phyloP scores from a whole-genome alignment of 2,888 invertebrate genomes.

The Drosophila monieri region DNA sequence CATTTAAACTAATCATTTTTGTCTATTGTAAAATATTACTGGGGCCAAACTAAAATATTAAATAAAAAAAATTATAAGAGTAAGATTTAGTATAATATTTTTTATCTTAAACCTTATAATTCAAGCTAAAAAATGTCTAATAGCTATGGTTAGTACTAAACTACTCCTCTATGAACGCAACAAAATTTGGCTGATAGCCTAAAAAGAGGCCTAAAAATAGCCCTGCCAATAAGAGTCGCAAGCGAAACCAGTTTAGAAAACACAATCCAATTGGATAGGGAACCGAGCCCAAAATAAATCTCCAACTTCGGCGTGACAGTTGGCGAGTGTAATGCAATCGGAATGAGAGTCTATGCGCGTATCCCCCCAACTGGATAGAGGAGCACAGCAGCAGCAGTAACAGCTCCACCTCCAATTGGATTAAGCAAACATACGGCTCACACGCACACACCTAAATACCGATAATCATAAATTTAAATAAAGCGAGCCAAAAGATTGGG shows the following conservation, averaged over 20 bases:
- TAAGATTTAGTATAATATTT: background rate
- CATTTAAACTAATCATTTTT: too few species aligned
- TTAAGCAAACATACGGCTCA: conserved; percentile 47
- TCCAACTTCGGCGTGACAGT: conserved; percentile 44
- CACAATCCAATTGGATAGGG: conserved; percentile 73
- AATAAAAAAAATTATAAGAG: too few species aligned
- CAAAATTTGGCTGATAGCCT: background rate
- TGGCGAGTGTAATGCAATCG: conserved; percentile 40
- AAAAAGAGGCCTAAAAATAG: conserved; percentile 10
- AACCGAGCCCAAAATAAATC: conserved; percentile 22
- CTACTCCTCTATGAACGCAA: background rate
- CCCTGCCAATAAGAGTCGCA: conserved; percentile 52
- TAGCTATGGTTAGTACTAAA: too few species aligned
- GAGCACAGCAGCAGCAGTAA: conserved; percentile 58
- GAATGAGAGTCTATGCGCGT: conserved; percentile 43
- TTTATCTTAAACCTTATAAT: too few species aligned
- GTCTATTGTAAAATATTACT: too few species aligned
- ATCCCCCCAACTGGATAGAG: conserved; percentile 51
- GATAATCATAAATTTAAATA: conserved; percentile 78
- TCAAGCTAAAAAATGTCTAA: too few species aligned
- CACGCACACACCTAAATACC: conserved; percentile 19
- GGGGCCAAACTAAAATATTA: too few species aligned
- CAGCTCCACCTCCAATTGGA: conserved; percentile 78
- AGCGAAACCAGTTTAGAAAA: conserved; percentile 62
- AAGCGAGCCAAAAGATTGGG: conserved; percentile 33